phyloP scores from a whole-genome alignment of 1,140 invertebrate species.

The Parapsyche elsis region DNA sequence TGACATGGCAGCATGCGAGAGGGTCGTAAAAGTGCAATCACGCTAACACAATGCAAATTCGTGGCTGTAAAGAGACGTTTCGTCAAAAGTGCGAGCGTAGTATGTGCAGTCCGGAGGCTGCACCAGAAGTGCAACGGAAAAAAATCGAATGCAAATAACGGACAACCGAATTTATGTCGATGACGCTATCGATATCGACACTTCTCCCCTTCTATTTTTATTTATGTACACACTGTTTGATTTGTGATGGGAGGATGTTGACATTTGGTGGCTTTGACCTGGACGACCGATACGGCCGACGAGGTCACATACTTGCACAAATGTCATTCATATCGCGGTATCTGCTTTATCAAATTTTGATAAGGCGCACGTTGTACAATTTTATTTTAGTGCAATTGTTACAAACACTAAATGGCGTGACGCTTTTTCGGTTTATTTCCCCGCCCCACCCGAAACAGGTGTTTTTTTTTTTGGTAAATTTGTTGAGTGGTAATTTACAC shows the following conservation, averaged over 20 bases:
- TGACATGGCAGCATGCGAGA: not conserved
- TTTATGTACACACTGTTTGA: not conserved
- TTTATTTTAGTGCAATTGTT: not conserved
- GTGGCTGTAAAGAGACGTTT: not conserved
- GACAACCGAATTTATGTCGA: not conserved
- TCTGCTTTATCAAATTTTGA: too few species aligned
- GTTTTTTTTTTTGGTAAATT: not conserved
- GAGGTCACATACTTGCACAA: not conserved
- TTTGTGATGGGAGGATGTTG: not conserved
- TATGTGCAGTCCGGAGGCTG: not conserved
- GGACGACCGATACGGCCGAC: not conserved
- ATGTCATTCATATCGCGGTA: not conserved
- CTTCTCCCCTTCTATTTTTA: not conserved
- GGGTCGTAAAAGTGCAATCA: constrained; percentile 27
- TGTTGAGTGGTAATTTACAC: too few species aligned
- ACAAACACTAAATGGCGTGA: not conserved
- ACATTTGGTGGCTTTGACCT: constrained; percentile 2
- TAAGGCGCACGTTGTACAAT: too few species aligned
- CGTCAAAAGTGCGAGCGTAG: not conserved
- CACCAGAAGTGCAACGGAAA: not conserved
- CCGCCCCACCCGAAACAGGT: too few species aligned
- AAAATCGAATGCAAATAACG: constrained; percentile 12
- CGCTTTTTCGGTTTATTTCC: not conserved
- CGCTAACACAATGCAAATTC: constrained; percentile 13
- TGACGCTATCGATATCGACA: not conserved